Percentiles rank a stretch among this genome's conserved stretches.
Conservation (phyloP, 2,113 vertebrate genomes). For the Colinus virginianus region DNA sequence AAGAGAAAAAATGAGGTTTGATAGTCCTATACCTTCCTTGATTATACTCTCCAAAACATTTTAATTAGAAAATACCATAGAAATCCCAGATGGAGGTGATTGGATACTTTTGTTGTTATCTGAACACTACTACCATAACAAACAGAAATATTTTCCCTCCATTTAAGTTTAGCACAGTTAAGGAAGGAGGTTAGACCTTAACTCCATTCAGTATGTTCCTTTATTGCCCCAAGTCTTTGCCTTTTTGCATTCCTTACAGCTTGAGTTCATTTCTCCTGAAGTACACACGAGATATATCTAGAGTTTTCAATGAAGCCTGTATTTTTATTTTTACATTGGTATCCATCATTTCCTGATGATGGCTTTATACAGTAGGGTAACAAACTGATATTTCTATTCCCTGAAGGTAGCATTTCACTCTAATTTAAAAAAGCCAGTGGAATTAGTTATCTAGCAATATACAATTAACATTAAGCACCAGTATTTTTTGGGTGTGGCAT, state of each 20-base stretch:
- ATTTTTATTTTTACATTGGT: neutral
- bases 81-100: neutral
- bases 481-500: neutral
- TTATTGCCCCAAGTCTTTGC: neutral
- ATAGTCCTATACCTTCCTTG: neutral
- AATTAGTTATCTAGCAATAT: neutral
- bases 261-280: neutral
- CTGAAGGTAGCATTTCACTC: neutral
- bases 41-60: neutral
- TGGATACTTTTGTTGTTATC: neutral
- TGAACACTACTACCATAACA: neutral
- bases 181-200: neutral
- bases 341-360: neutral
- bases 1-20: neutral
- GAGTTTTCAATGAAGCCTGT: neutral
- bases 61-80: neutral
- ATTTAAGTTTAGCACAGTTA: too few relatives aligned
- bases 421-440: neutral
- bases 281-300: too few relatives aligned
- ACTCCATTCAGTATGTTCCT: neutral
- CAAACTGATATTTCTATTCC: neutral
- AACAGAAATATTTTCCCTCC: neutral
- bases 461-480: neutral
- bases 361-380: neutral
- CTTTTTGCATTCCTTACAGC: neutral